Evolutionary conservation across 2,113 vertebrate species (phyloP).

Genomic region (Cathartes aura): DNA sequence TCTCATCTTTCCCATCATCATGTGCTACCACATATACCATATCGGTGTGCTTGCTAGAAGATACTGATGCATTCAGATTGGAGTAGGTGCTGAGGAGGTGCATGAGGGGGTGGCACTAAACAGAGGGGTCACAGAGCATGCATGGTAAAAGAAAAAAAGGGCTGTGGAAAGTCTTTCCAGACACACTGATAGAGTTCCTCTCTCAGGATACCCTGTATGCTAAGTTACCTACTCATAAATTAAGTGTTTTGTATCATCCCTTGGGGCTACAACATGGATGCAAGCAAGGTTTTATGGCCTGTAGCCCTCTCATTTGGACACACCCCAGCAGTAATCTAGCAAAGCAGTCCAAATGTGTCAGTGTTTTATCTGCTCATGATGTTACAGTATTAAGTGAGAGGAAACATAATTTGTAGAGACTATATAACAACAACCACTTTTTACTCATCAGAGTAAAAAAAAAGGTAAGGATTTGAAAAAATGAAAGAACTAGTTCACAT

Average conservation of each 20-base stretch:
- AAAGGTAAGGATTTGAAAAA: background rate
- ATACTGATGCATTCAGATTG: background rate
- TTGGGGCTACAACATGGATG: background rate
- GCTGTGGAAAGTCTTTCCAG: background rate
- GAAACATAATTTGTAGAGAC: background rate
- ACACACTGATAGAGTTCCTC: background rate
- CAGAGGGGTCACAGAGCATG: background rate
- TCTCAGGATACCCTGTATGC: background rate
- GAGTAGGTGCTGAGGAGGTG: background rate
- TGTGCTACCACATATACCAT: background rate
- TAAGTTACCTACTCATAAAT: background rate
- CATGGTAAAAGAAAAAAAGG: background rate
- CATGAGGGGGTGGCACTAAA: background rate
- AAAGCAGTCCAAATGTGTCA: background rate
- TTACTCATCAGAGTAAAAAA: background rate
- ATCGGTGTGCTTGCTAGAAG: background rate
- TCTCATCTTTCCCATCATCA: background rate
- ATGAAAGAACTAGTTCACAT: background rate
- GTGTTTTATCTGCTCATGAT: background rate
- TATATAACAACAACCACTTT: background rate
- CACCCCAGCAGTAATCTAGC: background rate
- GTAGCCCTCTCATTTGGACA: background rate
- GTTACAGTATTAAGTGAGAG: background rate
- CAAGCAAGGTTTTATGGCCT: background rate
- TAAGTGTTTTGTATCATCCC: background rate